phyloP scores from a whole-genome alignment of 2,888 invertebrate genomes.

The Petrolisthes manimaculis region DNA sequence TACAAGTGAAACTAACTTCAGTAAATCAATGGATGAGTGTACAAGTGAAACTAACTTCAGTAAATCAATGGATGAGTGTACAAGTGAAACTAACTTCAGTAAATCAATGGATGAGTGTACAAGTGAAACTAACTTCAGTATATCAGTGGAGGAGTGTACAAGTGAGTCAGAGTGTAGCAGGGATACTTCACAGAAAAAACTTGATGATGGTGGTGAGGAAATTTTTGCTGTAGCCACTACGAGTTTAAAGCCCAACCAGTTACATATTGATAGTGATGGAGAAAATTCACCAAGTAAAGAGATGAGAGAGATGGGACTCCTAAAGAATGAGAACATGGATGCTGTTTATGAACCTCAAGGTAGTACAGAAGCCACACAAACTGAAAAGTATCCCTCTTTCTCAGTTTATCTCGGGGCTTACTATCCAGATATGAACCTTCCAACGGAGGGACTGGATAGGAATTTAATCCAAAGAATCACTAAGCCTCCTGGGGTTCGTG shows the following conservation, averaged over 20 bases:
- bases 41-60: no score
- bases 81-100: no score
- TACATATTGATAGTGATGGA: neutral
- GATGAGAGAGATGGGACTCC: neutral
- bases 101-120: no score
- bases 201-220: no score
- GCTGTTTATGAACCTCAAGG: neutral
- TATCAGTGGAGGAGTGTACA: no score
- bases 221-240: neutral
- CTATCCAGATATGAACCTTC: neutral
- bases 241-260: neutral
- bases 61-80: no score
- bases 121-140: no score
- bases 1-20: no score
- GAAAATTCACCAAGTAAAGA: neutral
- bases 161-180: neutral
- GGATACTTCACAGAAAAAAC: no score
- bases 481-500: neutral
- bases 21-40: no score
- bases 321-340: neutral
- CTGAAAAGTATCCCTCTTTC: neutral
- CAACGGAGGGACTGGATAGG: neutral
- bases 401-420: neutral
- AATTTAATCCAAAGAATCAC: neutral
- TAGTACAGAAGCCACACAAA: neutral